A percentile compares a stretch with the other conserved stretches of the same genome.
phyloP scores from a whole-genome alignment of 2,797 vertebrate genomes.

The Hypotaenidia okinawae region DNA sequence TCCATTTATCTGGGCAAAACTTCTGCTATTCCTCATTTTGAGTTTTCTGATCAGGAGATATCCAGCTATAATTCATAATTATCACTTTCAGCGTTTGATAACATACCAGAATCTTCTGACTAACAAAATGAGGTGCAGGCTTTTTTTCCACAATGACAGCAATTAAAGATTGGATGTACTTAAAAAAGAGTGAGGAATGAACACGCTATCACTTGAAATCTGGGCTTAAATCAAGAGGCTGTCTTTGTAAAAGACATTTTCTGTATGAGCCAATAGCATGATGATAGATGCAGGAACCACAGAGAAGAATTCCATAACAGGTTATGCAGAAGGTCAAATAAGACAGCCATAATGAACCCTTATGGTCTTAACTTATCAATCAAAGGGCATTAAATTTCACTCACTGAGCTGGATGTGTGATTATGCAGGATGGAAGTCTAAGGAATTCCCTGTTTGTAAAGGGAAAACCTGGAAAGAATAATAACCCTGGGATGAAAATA shows the following conservation, averaged over 20 bases:
- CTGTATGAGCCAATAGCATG: not conserved
- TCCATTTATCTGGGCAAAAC: not conserved
- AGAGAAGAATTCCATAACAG: not conserved
- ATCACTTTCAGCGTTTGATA: not conserved
- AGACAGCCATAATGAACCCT: not conserved
- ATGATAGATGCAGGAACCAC: not conserved
- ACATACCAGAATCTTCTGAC: not conserved
- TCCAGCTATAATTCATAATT: not conserved
- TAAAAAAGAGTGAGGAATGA: not conserved
- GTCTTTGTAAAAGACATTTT: not conserved
- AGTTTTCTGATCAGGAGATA: not conserved
- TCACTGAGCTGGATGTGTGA: conserved; percentile 8
- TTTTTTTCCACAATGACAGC: not conserved
- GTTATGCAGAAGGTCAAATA: conserved; percentile 18
- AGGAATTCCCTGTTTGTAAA: conserved; percentile 16
- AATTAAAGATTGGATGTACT: not conserved
- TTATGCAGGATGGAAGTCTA: conserved; percentile 26
- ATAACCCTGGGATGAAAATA: conserved; percentile 17
- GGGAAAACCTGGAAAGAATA: conserved; percentile 1
- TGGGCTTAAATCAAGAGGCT: not conserved
- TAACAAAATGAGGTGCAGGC: not conserved
- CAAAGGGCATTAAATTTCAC: conserved; percentile 54
- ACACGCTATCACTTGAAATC: not conserved
- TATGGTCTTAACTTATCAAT: conserved; percentile 31
- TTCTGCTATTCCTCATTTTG: not conserved